Conservation (phyloP, 30 jellyfish, hydroid and myxozoan species). For the Hydractinia symbiolongicarpus region DNA sequence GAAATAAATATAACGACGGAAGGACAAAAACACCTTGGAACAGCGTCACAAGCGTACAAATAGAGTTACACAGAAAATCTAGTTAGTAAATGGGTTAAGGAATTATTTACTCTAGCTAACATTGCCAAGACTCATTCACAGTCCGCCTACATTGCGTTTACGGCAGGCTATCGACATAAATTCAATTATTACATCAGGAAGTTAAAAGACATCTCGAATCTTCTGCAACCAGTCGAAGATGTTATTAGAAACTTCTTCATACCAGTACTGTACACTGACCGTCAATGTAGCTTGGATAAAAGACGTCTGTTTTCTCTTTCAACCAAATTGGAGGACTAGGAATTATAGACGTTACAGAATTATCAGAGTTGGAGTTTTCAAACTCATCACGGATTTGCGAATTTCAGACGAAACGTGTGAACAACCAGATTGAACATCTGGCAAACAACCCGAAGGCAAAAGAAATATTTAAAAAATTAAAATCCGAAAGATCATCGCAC, state of each 20-base stretch:
- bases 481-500: no score
- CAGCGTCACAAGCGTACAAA: neutral
- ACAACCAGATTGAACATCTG: no score
- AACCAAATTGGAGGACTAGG: neutral
- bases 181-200: neutral
- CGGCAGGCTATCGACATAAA: neutral
- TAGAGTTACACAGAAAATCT: neutral
- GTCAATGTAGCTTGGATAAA: neutral
- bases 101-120: neutral
- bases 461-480: no score
- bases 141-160: neutral
- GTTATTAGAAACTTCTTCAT: neutral
- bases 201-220: neutral
- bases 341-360: neutral
- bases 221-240: conserved; percentile 9
- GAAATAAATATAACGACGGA: neutral
- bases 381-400: neutral
- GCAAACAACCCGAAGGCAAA: no score
- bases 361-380: neutral
- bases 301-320: neutral
- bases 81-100: neutral
- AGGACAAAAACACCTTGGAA: neutral
- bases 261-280: neutral
- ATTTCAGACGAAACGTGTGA: neutral
- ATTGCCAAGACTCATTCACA: neutral